phyloP scores from a whole-genome alignment of 2,888 invertebrate genomes.

The Drosophila nr. medialis region DNA sequence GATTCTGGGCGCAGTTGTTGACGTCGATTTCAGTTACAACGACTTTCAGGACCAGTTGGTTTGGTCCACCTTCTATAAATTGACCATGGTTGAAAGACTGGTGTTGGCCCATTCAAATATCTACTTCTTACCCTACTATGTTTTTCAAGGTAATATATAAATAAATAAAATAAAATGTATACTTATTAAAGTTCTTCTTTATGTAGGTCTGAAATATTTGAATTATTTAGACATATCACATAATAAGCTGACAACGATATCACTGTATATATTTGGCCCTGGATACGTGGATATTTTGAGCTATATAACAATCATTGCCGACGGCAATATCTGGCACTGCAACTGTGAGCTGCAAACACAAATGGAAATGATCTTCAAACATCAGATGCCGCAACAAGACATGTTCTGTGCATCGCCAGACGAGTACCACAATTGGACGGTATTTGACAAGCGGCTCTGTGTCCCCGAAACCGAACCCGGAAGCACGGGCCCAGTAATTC shows the following conservation, averaged over 20 bases:
- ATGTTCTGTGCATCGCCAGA: constrained; percentile 60
- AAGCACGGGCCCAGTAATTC: background rate
- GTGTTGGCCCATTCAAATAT: constrained; percentile 72
- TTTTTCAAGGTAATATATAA: constrained; percentile 60
- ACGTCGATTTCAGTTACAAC: constrained; percentile 75
- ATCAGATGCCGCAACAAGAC: constrained; percentile 12
- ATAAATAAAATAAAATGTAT: background rate
- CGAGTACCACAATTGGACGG: constrained; percentile 33
- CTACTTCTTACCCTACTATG: constrained; percentile 56
- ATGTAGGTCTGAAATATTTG: constrained; percentile 57
- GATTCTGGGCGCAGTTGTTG: constrained; percentile 60
- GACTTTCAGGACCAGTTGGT: constrained; percentile 56
- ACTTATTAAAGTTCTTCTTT: background rate
- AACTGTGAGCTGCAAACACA: constrained; percentile 63
- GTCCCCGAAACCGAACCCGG: rapidly evolving
- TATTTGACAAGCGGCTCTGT: constrained; percentile 58
- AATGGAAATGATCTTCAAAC: constrained; percentile 53
- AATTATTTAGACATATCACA: constrained; percentile 70
- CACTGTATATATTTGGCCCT: constrained; percentile 61
- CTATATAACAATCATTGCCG: constrained; percentile 53
- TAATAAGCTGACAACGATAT: constrained; percentile 68
- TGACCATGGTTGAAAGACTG: constrained; percentile 72
- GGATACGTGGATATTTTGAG: constrained; percentile 34
- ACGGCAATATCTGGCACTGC: constrained; percentile 75
- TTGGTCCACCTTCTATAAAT: constrained; percentile 54